Conservation (phyloP, 2,888 invertebrate genomes). For the Cataglyphis altisquamis region DNA sequence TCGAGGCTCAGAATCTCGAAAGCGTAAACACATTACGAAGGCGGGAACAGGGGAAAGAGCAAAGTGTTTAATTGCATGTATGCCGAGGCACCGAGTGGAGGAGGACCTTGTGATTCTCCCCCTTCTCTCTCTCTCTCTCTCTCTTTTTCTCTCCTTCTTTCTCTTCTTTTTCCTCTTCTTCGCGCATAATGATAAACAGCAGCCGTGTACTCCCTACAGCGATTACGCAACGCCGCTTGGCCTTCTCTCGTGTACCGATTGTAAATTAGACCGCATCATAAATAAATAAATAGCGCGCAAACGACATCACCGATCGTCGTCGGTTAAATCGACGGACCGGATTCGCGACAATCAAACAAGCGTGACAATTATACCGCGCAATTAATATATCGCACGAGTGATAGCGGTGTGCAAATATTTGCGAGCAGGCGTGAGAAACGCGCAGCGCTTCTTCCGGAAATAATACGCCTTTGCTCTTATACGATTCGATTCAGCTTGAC, state of each 20-base stretch:
- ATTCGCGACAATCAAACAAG: background rate
- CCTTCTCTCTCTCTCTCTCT: slow-evolving; percentile 24
- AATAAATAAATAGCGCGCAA: slow-evolving; percentile 81
- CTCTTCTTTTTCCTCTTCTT: slow-evolving; percentile 58
- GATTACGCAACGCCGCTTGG: slow-evolving; percentile 77
- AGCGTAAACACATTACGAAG: slow-evolving; percentile 27
- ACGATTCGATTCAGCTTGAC: background rate
- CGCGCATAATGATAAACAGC: slow-evolving; percentile 76
- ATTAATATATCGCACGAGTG: slow-evolving; percentile 53
- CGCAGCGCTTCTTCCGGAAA: slow-evolving; percentile 28
- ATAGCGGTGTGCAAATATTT: slow-evolving; percentile 63
- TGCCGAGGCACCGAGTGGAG: slow-evolving; percentile 52
- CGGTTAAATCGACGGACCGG: background rate
- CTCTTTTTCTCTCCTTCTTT: background rate
- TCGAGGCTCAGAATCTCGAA: slow-evolving; percentile 20
- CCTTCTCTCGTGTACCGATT: slow-evolving; percentile 79
- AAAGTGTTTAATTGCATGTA: slow-evolving; percentile 69
- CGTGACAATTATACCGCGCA: slow-evolving; percentile 63
- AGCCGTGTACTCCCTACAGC: slow-evolving; percentile 74
- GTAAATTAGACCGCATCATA: slow-evolving; percentile 79
- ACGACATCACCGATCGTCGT: slow-evolving; percentile 25
- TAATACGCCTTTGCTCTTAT: background rate
- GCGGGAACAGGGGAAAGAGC: slow-evolving; percentile 48
- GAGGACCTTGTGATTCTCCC: slow-evolving; percentile 69
- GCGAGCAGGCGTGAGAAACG: slow-evolving; percentile 27